Evolutionary conservation across 2,888 invertebrate species (phyloP), one percentile per base, ranked within the genome.

Genomic region (Chloromyia formosa): DNA sequence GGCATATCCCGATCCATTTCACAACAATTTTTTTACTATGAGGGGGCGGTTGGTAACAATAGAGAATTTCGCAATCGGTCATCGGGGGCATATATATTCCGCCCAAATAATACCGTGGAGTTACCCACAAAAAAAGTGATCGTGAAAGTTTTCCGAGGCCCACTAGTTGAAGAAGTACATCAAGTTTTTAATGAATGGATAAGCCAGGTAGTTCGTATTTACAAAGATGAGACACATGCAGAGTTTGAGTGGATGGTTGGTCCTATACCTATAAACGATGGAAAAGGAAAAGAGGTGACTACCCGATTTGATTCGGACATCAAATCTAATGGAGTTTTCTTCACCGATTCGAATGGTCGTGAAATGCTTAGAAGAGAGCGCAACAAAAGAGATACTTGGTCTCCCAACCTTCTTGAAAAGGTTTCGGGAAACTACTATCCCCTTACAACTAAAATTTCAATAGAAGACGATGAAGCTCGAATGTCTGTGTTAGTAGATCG

Each of bases 361-460:
- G 94, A 97, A 83, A 89, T 93, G 83, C 81, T 97, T 35, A 89
- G 90, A 80, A 87, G 97, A 9, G 87, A 87, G 14, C 82, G 90
- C 35, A 87, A 94, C 80, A 87, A 88, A 76, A 86, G 96, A 12
- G 92, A 93, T 0, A 92, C 95, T 0, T 98, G 93, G 90, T 86
- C 88, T 9, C 78, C 92, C 0, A 86, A 89, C 0, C 80, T 94
- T 53, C 83, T 86, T 0, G 96, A 97, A 82, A 88, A 90, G 0
- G 85, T 94, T 0, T 87, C 96, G 0, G 94, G 92, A 0, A 99
- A 99, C 84, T 98, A 98, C 83, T 98, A 97, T 82, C 98, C 98
- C 0, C 88, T 98, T 0, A 95, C 94, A 0, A 92, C 94, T 9
- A 90, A 93, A 80, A 95, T 97, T 56, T 87, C 87, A 16, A 85